A percentile compares a stretch with the other conserved stretches of the same genome.
phyloP scores from a whole-genome alignment of 2,888 invertebrate species.

The Sycophila texana region DNA sequence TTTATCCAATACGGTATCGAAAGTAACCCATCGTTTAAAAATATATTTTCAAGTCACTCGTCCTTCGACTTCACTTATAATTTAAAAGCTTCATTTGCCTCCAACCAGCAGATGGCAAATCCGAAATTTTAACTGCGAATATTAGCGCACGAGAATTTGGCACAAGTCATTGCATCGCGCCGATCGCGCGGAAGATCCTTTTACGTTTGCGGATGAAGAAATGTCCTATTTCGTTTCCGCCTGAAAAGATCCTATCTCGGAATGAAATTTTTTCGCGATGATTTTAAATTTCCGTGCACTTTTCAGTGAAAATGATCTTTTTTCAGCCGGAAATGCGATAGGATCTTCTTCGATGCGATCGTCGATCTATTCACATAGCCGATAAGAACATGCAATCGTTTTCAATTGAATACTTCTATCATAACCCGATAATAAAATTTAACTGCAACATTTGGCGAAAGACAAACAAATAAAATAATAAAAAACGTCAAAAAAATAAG shows the following conservation, averaged over 20 bases:
- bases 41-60: conserved; percentile 31
- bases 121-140: background rate
- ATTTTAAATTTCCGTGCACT: too few species aligned
- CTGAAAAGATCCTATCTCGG: too few species aligned
- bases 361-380: background rate
- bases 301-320: too few species aligned
- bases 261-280: too few species aligned
- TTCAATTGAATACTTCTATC: background rate
- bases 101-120: conserved; percentile 49
- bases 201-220: too few species aligned
- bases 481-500: background rate
- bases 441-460: background rate
- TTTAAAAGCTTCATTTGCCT: conserved; percentile 25
- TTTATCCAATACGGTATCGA: conserved; percentile 20
- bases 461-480: too few species aligned
- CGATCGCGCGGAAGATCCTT: too few species aligned
- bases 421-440: background rate
- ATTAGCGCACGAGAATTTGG: background rate
- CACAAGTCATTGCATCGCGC: background rate
- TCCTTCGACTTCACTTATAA: background rate
- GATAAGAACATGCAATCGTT: background rate
- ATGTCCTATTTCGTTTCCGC: too few species aligned
- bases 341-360: too few species aligned
- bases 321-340: too few species aligned
- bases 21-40: conserved; percentile 36